phyloP scores from a whole-genome alignment of 1,140 invertebrate species.

The Yoshiicerus persimilis region DNA sequence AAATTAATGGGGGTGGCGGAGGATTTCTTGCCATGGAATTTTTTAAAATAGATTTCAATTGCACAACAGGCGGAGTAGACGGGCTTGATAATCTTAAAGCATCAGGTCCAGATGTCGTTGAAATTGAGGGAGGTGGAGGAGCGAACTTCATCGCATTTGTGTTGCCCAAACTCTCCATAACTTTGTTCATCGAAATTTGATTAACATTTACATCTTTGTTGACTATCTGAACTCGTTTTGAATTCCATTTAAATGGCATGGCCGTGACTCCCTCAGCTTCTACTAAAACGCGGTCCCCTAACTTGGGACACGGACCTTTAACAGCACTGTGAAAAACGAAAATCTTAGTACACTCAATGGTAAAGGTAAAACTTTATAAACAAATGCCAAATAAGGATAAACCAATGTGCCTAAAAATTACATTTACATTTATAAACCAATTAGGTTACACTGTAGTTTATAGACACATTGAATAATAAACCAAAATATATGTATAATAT shows the following conservation, averaged over 20 bases:
- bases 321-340: constrained; percentile 64
- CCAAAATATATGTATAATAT: too few species aligned
- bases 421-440: too few species aligned
- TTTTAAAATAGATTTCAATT: constrained; percentile 23
- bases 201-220: background rate
- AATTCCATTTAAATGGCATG: constrained; percentile 98
- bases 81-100: background rate
- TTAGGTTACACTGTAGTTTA: too few species aligned
- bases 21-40: background rate
- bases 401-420: too few species aligned
- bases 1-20: constrained; percentile 25
- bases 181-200: background rate
- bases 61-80: background rate
- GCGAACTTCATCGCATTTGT: background rate
- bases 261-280: constrained; percentile 88
- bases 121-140: background rate
- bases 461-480: too few species aligned
- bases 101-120: background rate
- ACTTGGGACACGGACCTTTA: constrained; percentile 74
- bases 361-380: too few species aligned
- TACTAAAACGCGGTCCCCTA: constrained; percentile 83
- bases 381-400: too few species aligned
- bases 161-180: background rate
- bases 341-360: too few species aligned
- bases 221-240: constrained; percentile 83